Evolutionary conservation across 2,797 vertebrate genomes (phyloP).

Genomic region (Mionectes olivaceus): DNA sequence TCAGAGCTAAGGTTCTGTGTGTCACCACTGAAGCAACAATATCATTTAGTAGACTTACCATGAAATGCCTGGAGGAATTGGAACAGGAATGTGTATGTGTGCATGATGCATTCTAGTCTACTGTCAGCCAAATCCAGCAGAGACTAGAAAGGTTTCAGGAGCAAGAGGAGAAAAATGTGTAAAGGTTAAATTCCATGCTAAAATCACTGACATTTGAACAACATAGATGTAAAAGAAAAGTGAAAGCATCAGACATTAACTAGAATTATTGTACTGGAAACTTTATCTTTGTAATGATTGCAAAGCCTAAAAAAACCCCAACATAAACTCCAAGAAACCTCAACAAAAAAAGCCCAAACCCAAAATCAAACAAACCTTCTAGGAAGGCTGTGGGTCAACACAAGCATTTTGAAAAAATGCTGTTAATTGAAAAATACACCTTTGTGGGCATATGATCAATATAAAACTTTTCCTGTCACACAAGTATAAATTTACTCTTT

Average conservation of each 20-base stretch:
- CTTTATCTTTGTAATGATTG: conserved; percentile 39
- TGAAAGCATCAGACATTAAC: conserved; percentile 43
- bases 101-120: not conserved
- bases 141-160: conserved; percentile 39
- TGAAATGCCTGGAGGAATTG: conserved; percentile 32
- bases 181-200: conserved; percentile 73
- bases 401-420: not conserved
- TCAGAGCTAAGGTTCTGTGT: not conserved
- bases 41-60: not conserved
- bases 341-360: not conserved
- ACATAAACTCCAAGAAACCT: not conserved
- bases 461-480: not conserved
- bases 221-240: conserved; percentile 54
- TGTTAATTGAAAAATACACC: conserved; percentile 9
- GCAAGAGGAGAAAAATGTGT: conserved; percentile 8
- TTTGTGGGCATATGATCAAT: not conserved
- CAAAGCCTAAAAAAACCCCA: not conserved
- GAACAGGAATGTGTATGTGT: not conserved
- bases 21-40: not conserved
- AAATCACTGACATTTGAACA: conserved; percentile 77
- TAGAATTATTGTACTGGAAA: conserved; percentile 58
- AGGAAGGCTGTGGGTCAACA: not conserved
- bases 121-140: conserved; percentile 9
- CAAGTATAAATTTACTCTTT: not conserved
- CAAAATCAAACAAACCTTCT: not conserved